Base-by-base conservation (phyloP, 2,113 vertebrate genomes). In the Tamias sibiricus region DNA sequence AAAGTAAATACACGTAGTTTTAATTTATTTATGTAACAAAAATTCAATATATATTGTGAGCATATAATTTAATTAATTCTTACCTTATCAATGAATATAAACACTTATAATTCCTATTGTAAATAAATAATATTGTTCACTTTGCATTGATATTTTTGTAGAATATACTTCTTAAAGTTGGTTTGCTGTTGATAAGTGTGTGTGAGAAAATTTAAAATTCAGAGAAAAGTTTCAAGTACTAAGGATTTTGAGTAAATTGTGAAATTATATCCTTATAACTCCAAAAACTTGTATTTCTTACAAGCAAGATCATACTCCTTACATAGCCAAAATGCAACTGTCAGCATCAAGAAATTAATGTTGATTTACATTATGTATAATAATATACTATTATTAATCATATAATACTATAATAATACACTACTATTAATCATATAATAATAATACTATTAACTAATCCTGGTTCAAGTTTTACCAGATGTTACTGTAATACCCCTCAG, bases 161-260 rank as follows among this genome's bases (percentile, higher is more conserved):
- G 28, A n/a, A 57, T 40, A 42, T 12, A 49, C 69, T 77, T 89
- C 57, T 84, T 52, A 82, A 76, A 32, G 11, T 74, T 72, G 68
- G 2, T 83, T 87, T 81, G 32, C n/a, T 85, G 7, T 8, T 81
- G 28, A 72, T 88, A 59, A 3, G 4, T 71, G 22, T 87, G 10
- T 52, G 13, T 82, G 26, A 81, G 30, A 95, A 92, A 87, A 59
- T 37, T 68, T 83, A 32, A 66, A 69, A 93, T 87, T 92, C 66
- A 95, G 37, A 57, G 40, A 82, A 90, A 74, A 64, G 26, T 30
- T 81, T 1, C 8, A 77, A 75, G 26, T 86, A 92, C 28, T 87
- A 94, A 87, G 28, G 20, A 74, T 10, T 79, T 64, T 37, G 17
- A 57, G 9, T 75, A 44, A 47, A 10, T 68, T 71, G 22, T 95